A percentile compares a stretch with the other conserved stretches of the same genome.
These are phyloP conservation scores for Diacarnus erythraeanus DNA, from an alignment of 37 sponge, comb jelly and placozoan species.

Conservation along the genomic window DNA sequence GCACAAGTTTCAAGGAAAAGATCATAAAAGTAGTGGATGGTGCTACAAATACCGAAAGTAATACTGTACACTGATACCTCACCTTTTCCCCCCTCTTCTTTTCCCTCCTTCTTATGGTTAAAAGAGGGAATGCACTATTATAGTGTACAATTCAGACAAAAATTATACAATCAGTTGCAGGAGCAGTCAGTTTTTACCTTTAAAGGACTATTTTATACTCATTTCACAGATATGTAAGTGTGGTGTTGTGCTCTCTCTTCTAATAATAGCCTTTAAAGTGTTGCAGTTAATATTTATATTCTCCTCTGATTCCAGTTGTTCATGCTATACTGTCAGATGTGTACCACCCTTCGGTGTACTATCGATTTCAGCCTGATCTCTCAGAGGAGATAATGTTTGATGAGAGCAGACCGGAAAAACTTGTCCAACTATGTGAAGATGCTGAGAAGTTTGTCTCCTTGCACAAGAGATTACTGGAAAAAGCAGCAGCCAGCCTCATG, in stretches of 20 bases:
- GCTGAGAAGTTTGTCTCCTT: constrained; percentile 40
- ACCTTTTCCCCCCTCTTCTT: too few species aligned
- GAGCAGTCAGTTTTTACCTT: too few species aligned
- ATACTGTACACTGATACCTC: background rate
- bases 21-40: constrained; percentile 65
- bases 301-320: constrained; percentile 43
- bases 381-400: constrained; percentile 71
- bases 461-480: background rate
- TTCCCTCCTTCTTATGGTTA: too few species aligned
- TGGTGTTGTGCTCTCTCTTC: too few species aligned
- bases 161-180: too few species aligned
- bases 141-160: too few species aligned
- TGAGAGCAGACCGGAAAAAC: constrained; percentile 60
- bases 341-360: constrained; percentile 66
- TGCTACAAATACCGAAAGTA: constrained; percentile 88
- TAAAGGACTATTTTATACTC: too few species aligned
- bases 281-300: too few species aligned
- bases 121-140: too few species aligned
- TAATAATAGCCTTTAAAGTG: too few species aligned
- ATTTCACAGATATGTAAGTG: too few species aligned
- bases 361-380: constrained; percentile 81
- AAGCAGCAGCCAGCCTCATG: constrained; percentile 22
- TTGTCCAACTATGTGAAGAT: constrained; percentile 57
- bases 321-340: constrained; percentile 72
- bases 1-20: constrained; percentile 61